Evolutionary conservation across 2,113 vertebrate species (phyloP).

Genomic region (Hassar affinis): DNA sequence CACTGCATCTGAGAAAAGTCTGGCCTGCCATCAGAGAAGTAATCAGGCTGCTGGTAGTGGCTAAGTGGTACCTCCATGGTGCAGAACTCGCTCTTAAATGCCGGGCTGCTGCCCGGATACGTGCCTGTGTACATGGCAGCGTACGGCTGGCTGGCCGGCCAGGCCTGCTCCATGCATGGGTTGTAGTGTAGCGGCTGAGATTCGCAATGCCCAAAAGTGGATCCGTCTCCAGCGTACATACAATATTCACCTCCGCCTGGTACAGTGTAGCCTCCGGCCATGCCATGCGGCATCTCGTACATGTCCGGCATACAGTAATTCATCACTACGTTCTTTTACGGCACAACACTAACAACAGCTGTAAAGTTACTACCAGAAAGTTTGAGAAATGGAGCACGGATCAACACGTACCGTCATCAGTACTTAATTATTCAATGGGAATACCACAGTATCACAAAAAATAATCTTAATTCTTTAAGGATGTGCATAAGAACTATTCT

Average conservation of each 20-base stretch:
- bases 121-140: constrained; percentile 82
- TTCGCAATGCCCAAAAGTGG: constrained; percentile 79
- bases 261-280: constrained; percentile 75
- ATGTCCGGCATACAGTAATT: constrained; percentile 89
- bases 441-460: neutral
- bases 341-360: neutral
- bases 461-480: neutral
- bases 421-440: neutral
- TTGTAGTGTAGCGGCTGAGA: constrained; percentile 83
- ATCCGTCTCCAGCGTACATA: constrained; percentile 82
- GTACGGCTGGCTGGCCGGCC: constrained; percentile 84
- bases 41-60: constrained; percentile 86
- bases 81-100: constrained; percentile 88
- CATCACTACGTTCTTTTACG: constrained; percentile 68
- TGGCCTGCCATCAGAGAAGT: constrained; percentile 84
- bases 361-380: neutral
- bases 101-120: constrained; percentile 75
- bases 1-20: constrained; percentile 88
- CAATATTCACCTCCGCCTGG: constrained; percentile 81
- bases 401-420: neutral
- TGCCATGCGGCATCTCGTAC: constrained; percentile 82
- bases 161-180: constrained; percentile 88
- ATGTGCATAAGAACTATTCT: neutral
- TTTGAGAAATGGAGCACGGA: neutral
- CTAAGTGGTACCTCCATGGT: constrained; percentile 86